phyloP scores from a whole-genome alignment of 1,140 invertebrate species.

The Rhynchophorus ferrugineus region DNA sequence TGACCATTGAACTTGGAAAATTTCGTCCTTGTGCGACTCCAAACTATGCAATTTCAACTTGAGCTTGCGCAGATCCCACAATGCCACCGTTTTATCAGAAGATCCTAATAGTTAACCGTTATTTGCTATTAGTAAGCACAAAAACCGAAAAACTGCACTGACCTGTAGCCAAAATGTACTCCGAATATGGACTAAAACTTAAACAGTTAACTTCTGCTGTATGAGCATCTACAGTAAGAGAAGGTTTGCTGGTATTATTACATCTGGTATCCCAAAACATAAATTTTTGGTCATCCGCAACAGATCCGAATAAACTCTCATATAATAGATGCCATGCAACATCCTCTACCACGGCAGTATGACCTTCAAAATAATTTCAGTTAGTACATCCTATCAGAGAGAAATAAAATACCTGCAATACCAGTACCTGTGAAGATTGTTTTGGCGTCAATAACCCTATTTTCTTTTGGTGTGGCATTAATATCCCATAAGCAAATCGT shows the following conservation, averaged over 20 bases:
- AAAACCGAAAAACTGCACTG: no score
- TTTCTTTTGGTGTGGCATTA: conserved; percentile 90
- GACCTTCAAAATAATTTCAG: conserved; percentile 50
- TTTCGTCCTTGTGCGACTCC: conserved; percentile 99
- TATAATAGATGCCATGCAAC: conserved; percentile 99
- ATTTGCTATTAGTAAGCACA: no score
- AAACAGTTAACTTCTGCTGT: conserved; percentile 99
- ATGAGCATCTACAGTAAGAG: conserved; percentile 97
- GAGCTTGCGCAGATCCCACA: conserved; percentile 97
- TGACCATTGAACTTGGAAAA: conserved; percentile 99
- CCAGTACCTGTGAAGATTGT: conserved; percentile 94
- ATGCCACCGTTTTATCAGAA: conserved; percentile 88
- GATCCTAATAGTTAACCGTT: no score
- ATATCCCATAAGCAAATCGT: conserved; percentile 99
- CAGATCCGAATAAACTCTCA: conserved; percentile 97
- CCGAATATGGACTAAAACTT: conserved; percentile 99
- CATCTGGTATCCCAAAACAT: conserved; percentile 99
- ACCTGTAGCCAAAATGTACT: conserved; percentile 97
- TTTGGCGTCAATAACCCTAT: conserved; percentile 92
- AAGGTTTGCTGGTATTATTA: conserved; percentile 94
- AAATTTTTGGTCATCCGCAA: conserved; percentile 98
- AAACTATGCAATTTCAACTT: conserved; percentile 98
- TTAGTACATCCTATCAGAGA: neutral
- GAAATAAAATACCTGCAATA: neutral
- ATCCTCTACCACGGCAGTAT: conserved; percentile 98